Conservation (phyloP, 23 tunicate species). For the Ciona savignyi region DNA sequence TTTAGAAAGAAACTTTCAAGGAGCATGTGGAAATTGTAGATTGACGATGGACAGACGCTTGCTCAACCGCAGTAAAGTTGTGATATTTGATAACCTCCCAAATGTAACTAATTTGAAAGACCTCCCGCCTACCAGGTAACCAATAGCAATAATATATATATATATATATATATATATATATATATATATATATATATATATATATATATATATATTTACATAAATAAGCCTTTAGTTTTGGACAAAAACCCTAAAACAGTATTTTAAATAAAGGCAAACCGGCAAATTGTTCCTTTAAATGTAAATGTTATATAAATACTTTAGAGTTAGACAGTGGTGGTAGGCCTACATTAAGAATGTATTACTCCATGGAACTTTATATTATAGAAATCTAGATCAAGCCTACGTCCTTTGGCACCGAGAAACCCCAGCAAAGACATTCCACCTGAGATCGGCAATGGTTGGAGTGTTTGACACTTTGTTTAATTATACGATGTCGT, state of each 20-base stretch:
- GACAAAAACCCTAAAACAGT: too few species aligned
- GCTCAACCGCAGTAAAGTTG: constrained; percentile 18
- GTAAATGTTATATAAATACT: too few species aligned
- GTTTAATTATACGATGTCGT: constrained; percentile 66
- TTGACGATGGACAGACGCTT: constrained; percentile 49
- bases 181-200: too few species aligned
- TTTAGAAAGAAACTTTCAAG: constrained; percentile 42
- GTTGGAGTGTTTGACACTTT: constrained; percentile 39
- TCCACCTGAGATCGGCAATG: constrained; percentile 23
- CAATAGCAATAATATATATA: too few species aligned
- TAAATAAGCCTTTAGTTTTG: too few species aligned
- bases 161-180: too few species aligned
- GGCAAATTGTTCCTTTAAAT: too few species aligned
- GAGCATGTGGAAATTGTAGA: constrained; percentile 61
- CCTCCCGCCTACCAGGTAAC: constrained; percentile 36
- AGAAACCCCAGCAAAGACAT: constrained; percentile 61
- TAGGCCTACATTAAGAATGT: too few species aligned
- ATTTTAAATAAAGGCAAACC: too few species aligned
- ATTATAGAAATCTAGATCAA: constrained; percentile 48
- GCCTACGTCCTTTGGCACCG: constrained; percentile 70
- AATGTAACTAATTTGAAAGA: constrained; percentile 25
- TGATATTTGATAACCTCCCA: constrained; percentile 56
- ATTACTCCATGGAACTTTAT: too few species aligned
- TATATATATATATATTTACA: too few species aligned
- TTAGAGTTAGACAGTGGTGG: too few species aligned